A percentile compares a stretch with the other conserved stretches of the same genome.
Evolutionary conservation across 1,140 invertebrate species (phyloP).

Genomic region (Antheraea mylitta): DNA sequence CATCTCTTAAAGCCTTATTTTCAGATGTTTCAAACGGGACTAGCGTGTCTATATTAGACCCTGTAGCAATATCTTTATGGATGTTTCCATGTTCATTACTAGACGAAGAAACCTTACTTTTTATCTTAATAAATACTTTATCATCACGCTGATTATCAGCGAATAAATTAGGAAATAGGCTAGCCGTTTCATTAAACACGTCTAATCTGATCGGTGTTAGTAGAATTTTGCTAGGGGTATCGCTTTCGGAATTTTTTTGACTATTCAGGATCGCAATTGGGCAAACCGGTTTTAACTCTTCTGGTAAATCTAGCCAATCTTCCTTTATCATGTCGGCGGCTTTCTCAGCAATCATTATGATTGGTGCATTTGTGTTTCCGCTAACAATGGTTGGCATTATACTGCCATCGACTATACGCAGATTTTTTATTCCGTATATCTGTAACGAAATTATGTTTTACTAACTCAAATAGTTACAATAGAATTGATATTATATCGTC

Average conservation of each 20-base stretch:
- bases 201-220: slow-evolving; percentile 25
- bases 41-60: background rate
- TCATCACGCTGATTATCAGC: slow-evolving; percentile 3
- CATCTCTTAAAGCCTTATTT: background rate
- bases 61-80: background rate
- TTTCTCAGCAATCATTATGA: slow-evolving; percentile 96
- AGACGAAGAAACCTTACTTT: background rate
- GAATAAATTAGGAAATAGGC: slow-evolving; percentile 44
- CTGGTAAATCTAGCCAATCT: slow-evolving; percentile 78
- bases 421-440: slow-evolving; percentile 86
- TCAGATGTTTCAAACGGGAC: background rate
- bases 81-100: background rate
- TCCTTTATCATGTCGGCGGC: slow-evolving; percentile 92
- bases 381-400: slow-evolving; percentile 90
- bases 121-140: background rate
- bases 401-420: slow-evolving; percentile 89
- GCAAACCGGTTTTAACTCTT: slow-evolving; percentile 10
- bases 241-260: slow-evolving; percentile 21
- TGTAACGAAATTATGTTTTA: slow-evolving; percentile 38
- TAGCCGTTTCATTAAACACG: slow-evolving; percentile 51
- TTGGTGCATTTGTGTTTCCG: slow-evolving; percentile 92
- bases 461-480: background rate
- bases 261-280: slow-evolving; percentile 12
- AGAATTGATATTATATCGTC: background rate
- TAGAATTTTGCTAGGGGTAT: slow-evolving; percentile 26